These are phyloP conservation scores for Electrona antarctica DNA, from an alignment of 2,113 vertebrate genomes.

Conservation along the genomic window DNA sequence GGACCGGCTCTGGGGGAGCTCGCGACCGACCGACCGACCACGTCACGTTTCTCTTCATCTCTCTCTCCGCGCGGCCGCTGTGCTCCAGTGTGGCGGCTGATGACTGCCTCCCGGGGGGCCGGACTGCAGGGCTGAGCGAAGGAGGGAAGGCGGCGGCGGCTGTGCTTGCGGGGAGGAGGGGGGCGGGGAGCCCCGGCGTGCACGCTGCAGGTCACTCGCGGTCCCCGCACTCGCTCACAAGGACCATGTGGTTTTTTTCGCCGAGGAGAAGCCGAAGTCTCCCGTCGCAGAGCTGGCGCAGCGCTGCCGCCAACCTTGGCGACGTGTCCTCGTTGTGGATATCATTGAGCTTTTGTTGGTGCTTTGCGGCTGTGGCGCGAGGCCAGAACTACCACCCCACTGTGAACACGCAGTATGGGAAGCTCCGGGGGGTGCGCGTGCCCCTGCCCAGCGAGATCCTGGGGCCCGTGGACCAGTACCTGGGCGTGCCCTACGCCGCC, in stretches of 20 bases:
- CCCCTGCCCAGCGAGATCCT: constrained; percentile 95
- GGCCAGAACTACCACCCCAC: constrained; percentile 92
- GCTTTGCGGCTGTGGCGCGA: constrained; percentile 70
- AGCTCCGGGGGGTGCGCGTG: constrained; percentile 91
- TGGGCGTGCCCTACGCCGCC: constrained; percentile 91
- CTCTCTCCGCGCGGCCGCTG: constrained; percentile 41
- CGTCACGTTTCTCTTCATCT: constrained; percentile 36
- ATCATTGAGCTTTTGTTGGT: constrained; percentile 82
- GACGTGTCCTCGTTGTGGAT: constrained; percentile 84
- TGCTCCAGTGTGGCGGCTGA: constrained; percentile 64
- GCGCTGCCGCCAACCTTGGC: constrained; percentile 74
- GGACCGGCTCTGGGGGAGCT: constrained; percentile 27
- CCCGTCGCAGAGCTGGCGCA: constrained; percentile 78
- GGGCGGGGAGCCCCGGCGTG: constrained; percentile 54
- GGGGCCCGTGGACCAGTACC: constrained; percentile 95
- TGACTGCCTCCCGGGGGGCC: constrained; percentile 67
- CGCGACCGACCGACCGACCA: background rate
- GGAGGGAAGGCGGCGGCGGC: constrained; percentile 41
- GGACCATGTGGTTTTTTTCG: constrained; percentile 81
- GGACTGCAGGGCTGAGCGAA: constrained; percentile 66
- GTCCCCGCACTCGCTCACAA: constrained; percentile 56
- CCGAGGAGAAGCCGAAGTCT: constrained; percentile 69
- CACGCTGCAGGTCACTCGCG: constrained; percentile 69
- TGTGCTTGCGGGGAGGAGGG: constrained; percentile 46
- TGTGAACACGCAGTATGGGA: constrained; percentile 97